Percentiles rank a stretch among this genome's conserved stretches.
These are phyloP conservation scores for Lutjanus erythropterus DNA, from an alignment of 2,113 vertebrate species.

Conservation along the genomic window DNA sequence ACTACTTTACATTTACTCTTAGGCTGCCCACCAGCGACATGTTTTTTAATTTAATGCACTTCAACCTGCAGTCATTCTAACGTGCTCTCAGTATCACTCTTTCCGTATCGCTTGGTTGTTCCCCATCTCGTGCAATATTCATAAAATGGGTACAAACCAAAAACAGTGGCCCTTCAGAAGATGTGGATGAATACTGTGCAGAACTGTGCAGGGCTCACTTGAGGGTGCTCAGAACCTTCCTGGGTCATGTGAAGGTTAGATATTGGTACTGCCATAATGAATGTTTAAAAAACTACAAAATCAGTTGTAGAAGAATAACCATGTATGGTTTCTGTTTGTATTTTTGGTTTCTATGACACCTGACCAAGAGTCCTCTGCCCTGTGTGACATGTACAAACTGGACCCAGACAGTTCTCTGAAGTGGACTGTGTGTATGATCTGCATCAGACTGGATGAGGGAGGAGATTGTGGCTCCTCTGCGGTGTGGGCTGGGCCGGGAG, in stretches of 20 bases:
- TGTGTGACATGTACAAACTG: conserved; percentile 29
- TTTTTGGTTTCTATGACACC: not conserved
- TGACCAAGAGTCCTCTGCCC: conserved; percentile 1
- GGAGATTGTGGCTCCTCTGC: not conserved
- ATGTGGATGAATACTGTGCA: conserved; percentile 1
- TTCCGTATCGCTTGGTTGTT: no score
- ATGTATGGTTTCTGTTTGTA: not conserved
- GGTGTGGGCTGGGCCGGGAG: conserved; percentile 16
- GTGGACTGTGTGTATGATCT: not conserved
- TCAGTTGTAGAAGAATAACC: not conserved
- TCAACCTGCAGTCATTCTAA: no score
- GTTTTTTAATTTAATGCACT: no score
- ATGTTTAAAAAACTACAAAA: not conserved
- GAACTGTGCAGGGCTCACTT: not conserved
- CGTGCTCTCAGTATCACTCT: no score
- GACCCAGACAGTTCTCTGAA: not conserved
- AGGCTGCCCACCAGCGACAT: no score
- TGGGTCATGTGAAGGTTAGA: not conserved
- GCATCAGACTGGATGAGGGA: conserved; percentile 29
- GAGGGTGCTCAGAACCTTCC: not conserved
- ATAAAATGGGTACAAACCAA: not conserved
- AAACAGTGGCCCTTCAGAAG: conserved; percentile 11
- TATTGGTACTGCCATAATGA: not conserved
- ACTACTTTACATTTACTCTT: no score
- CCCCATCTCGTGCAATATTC: no score